Base-by-base conservation (phyloP, 2,113 vertebrate species). In the Erythrocercus mccallii region DNA sequence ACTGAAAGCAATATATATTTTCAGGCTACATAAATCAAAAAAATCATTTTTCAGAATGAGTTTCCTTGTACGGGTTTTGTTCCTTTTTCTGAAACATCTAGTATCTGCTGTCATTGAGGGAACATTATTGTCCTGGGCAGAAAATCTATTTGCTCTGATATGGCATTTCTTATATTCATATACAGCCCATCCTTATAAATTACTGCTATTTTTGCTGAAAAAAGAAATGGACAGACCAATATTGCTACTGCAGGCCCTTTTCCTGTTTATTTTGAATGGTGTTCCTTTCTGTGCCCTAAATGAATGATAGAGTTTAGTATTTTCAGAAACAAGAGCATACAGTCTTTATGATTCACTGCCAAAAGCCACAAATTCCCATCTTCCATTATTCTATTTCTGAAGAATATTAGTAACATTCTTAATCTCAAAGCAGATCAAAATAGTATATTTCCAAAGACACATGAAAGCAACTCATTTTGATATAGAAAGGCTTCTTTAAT, bases 21-120 rank as follows among this genome's bases (percentile, higher is more conserved):
- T 79, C 56, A 87, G 37, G 13, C 30, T 82, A n/a, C 38, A 76
- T 56, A 40, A 7, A 79, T 53, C 40, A 90, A 40, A 87, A 87
- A 77, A 57, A 79, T 79, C 2, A 87, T 95, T 93, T 94, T 95
- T 96, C 70, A 90, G 54, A 87, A 72, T 79, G 70, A 92, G 44
- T 62, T 87, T 40, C 37, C 31, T 79, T 65, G 22, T 81, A 87
- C 44, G 37, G n/a, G 12, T 17, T 95, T 93, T 85, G 19, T 85
- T 47, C 17, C 16, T 86, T 91, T 92, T 81, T 82, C 51, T 88
- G 73, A 88, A 94, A 53, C 62, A 88, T 91, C 81, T 94, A 73
- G 81, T 53, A 64, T 91, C 22, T 93, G 35, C 44, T 92, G 73
- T 81, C 79, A 60, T 62, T 69, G 40, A 91, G 9, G 47, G 31